Base-by-base conservation (phyloP, 2,888 invertebrate genomes). In the Andrena chrysosceles region DNA sequence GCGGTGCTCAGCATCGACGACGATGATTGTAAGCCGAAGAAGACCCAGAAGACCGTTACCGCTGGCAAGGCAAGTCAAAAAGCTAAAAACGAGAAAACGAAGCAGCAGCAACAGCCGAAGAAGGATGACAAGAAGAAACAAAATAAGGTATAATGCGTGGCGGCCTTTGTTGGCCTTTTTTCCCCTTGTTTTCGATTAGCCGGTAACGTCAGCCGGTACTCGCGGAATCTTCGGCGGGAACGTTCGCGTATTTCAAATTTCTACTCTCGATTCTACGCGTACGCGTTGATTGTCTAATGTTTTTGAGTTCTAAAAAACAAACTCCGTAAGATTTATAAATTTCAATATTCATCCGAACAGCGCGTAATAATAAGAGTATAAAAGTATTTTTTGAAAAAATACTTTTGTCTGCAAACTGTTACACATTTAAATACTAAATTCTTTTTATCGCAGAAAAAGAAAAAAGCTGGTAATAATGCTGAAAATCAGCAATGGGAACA, bases 1-100 rank as follows among this genome's bases (percentile, higher is more conserved):
- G 96, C 97, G 79, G 96, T 96, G 84, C 95, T 97, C 70, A 96
- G 96, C 93, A 95, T 97, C 75, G 97, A 97, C 90, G 97, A 96
- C 89, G 97, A 97, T 87, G 97, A 96, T 85, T 94, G 94, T 82
- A 94, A 94, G 54, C 90, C 92, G 89, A 88, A 94, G 89, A 95
- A 95, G 85, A 88, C 93, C 16, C 95, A 95, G 91, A 95, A 95
- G 89, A 88, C 85, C 31, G 84, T 91, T 83, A 81, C 83, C n/a
- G 63, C 83, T 35, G 80, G 63, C 16, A 92, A 92, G 83, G 64
- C 84, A 1, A 90, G 77, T 31, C 81, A 88, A 16, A 94, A 93
- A 77, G 92, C 91, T 82, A 94, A 94, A 87, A 87, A 75, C n/a
- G 90, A 92, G 26, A 91, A 91, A 85, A 80, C 86, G 81, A 93